Evolutionary conservation across 1,140 invertebrate species (phyloP).

Genomic region (Heterodera schachtii): DNA sequence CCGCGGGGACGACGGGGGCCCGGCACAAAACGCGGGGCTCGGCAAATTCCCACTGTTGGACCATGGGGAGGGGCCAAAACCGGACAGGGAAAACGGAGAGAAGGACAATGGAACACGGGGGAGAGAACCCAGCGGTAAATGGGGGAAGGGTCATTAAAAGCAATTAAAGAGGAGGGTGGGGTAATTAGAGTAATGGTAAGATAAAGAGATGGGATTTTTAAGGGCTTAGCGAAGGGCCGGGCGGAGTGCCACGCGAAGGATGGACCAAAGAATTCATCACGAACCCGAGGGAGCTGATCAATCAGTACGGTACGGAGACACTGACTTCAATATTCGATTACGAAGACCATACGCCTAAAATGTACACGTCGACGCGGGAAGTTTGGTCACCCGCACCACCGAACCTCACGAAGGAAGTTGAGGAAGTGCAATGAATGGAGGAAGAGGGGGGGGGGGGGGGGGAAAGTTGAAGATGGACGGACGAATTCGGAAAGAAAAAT

Average conservation of each 20-base stretch:
- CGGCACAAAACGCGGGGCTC: neutral
- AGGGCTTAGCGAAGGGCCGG: neutral
- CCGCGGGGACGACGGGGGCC: neutral
- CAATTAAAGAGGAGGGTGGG: too few species aligned
- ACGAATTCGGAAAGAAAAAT: too few species aligned
- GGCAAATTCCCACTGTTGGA: constrained; percentile 19
- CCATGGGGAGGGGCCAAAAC: neutral
- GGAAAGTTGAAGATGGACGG: too few species aligned
- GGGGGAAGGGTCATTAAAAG: neutral
- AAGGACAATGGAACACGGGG: neutral
- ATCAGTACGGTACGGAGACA: constrained; percentile 64
- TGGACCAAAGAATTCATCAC: constrained; percentile 61
- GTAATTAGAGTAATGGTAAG: too few species aligned
- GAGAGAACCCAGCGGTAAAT: constrained; percentile 7
- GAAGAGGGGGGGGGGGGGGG: neutral
- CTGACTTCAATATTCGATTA: constrained; percentile 54
- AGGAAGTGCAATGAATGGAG: constrained; percentile 5
- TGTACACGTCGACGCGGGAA: constrained; percentile 46
- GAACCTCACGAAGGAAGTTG: constrained; percentile 8
- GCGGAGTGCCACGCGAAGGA: constrained; percentile 49
- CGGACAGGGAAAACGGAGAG: neutral
- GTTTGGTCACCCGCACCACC: constrained; percentile 31
- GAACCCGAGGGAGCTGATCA: constrained; percentile 62
- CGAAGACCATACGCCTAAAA: constrained; percentile 39
- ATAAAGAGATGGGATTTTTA: too few species aligned